Evolutionary conservation across 2,797 vertebrate genomes (phyloP), one percentile per base, ranked within the genome.

Genomic region (Enteromius fasciolatus): DNA sequence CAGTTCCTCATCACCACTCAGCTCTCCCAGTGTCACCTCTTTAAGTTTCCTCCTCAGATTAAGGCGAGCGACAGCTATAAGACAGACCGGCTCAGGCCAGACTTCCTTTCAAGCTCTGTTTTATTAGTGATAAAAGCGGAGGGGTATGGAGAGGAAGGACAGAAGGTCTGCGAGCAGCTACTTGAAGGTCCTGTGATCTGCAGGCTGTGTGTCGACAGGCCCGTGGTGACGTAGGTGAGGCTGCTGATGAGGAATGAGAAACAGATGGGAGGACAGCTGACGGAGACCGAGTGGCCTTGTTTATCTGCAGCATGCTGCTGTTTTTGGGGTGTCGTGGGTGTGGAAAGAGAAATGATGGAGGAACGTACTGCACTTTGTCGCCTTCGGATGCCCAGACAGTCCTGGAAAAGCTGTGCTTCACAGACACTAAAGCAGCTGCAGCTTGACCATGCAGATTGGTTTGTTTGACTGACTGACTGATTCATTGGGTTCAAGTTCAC

Each of bases 1-100:
- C 69, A 75, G 48, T 75, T 75, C 61, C 17, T 59, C 78, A 76
- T 63, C 41, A 20, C 50, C 73, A 76, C 64, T 76, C 54, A 52
- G 64, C 68, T 80, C 57, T 81, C 69, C 41, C 57, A 81, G 41
- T 76, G 64, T 80, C 78, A 84, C 83, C 72, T 84, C 78, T 76
- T 48, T 84, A 67, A 74, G 66, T 67, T 75, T 69, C 70, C 72
- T 52, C 52, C 39, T 39, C 41, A 70, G 39, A 84, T 80, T 76
- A 81, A 61, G 46, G 72, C 33, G 31, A 63, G 20, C 66, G 57
- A 54, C 73, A 81, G 63, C 77, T 80, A 64, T 75, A 61, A 61
- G 36, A 50, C 72, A 81, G 77, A 59, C 10, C 61, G 18, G 36
- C 33, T 41, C 2, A 0, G 44, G 20, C 4, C 50, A 12, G 50